A percentile compares a stretch with the other conserved stretches of the same genome.
phyloP scores from a whole-genome alignment of 2,888 invertebrate species.

The Phasia obesa region DNA sequence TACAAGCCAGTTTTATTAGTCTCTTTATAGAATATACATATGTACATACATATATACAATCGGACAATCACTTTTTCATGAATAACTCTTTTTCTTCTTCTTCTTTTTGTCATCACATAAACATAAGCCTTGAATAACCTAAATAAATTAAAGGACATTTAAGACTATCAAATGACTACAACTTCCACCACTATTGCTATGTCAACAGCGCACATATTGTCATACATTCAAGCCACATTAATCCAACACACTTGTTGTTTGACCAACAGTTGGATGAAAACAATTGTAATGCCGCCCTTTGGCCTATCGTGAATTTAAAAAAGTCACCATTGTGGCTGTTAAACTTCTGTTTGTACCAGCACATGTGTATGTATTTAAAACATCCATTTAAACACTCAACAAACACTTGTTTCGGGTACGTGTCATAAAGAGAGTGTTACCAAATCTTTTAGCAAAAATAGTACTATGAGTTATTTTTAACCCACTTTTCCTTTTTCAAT shows the following conservation, averaged over 20 bases:
- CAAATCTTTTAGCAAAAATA: not conserved
- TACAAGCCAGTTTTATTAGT: no score
- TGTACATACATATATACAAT: no score
- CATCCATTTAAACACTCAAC: not conserved
- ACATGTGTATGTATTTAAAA: slow-evolving; percentile 17
- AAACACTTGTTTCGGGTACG: not conserved
- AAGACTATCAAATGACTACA: slow-evolving; percentile 33
- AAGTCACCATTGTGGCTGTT: slow-evolving; percentile 18
- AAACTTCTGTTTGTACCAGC: no score
- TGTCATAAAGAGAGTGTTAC: not conserved
- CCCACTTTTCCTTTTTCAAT: no score
- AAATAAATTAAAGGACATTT: slow-evolving; percentile 61
- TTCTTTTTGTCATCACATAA: not conserved
- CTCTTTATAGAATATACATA: no score
- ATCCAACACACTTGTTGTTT: slow-evolving; percentile 37
- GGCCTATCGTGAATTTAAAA: slow-evolving; percentile 45
- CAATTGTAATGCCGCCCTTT: slow-evolving; percentile 18
- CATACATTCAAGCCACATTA: slow-evolving; percentile 6
- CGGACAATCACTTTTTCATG: no score
- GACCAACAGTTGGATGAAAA: slow-evolving; percentile 27
- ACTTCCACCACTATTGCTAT: slow-evolving; percentile 5
- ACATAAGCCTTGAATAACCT: slow-evolving; percentile 49
- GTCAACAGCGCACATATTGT: slow-evolving; percentile 23
- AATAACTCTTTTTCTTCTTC: no score
- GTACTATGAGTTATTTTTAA: no score